These are phyloP conservation scores for Temnothorax curvispinosus DNA, from an alignment of 1,140 invertebrate species.

Conservation along the genomic window DNA sequence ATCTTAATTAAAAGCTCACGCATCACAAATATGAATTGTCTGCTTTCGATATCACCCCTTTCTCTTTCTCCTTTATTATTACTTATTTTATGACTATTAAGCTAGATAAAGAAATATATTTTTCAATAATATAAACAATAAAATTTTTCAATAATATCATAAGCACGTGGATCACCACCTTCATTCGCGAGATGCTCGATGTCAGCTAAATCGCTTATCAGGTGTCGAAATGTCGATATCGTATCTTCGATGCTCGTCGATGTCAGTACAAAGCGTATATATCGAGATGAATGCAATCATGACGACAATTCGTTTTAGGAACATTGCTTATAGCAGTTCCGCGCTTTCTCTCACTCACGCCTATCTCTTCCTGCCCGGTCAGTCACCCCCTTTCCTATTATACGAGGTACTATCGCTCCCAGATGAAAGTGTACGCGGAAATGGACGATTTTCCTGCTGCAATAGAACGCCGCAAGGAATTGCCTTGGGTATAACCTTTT, in stretches of 20 bases:
- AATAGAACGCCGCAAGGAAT: conserved; percentile 41
- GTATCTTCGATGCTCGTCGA: not conserved
- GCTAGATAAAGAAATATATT: not conserved
- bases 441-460: conserved; percentile 53
- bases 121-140: not conserved
- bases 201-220: conserved; percentile 41
- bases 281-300: conserved; percentile 36
- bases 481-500: conserved; percentile 33
- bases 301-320: conserved; percentile 52
- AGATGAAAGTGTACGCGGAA: conserved; percentile 50
- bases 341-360: conserved; percentile 17
- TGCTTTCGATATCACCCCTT: not conserved
- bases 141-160: not conserved
- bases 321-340: conserved; percentile 39
- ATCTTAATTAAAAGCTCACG: not conserved
- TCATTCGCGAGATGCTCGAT: not conserved
- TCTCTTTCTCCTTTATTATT: not conserved
- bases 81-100: not conserved
- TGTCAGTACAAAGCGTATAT: conserved; percentile 24
- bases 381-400: conserved; percentile 22
- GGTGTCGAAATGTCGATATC: conserved; percentile 49
- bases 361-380: not conserved
- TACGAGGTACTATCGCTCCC: conserved; percentile 41
- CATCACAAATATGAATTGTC: too few species aligned
- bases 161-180: not conserved